Conservation (phyloP, 1,140 invertebrate species). For the Cyphomyrmex costatus region DNA sequence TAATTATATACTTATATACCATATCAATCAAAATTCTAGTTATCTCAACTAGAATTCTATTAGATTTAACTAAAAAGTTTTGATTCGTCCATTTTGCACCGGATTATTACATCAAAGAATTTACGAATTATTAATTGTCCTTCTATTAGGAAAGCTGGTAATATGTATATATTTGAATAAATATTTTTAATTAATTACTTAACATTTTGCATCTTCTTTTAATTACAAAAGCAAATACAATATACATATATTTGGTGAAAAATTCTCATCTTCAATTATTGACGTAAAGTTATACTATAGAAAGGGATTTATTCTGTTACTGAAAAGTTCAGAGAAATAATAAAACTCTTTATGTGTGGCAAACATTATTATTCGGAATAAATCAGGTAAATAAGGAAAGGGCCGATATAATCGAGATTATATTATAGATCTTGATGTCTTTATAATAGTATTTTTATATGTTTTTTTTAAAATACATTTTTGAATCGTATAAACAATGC, state of each 20-base stretch:
- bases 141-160: background rate
- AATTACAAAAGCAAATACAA: background rate
- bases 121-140: background rate
- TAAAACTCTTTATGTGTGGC: background rate
- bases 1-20: too few relatives aligned
- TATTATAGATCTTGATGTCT: too few relatives aligned
- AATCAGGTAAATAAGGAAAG: too few relatives aligned
- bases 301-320: background rate
- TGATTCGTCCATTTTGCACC: too few relatives aligned
- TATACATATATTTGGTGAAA: background rate
- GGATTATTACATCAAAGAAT: background rate
- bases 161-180: background rate
- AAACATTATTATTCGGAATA: background rate
- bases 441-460: too few relatives aligned
- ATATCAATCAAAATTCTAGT: too few relatives aligned
- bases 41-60: too few relatives aligned
- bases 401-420: too few relatives aligned
- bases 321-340: background rate
- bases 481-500: too few relatives aligned
- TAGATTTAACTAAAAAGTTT: too few relatives aligned
- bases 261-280: background rate
- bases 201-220: background rate
- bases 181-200: background rate
- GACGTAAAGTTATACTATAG: background rate
- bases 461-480: too few relatives aligned